phyloP scores from a whole-genome alignment of 2,888 invertebrate genomes.

The Agonopterix subpropinquella region DNA sequence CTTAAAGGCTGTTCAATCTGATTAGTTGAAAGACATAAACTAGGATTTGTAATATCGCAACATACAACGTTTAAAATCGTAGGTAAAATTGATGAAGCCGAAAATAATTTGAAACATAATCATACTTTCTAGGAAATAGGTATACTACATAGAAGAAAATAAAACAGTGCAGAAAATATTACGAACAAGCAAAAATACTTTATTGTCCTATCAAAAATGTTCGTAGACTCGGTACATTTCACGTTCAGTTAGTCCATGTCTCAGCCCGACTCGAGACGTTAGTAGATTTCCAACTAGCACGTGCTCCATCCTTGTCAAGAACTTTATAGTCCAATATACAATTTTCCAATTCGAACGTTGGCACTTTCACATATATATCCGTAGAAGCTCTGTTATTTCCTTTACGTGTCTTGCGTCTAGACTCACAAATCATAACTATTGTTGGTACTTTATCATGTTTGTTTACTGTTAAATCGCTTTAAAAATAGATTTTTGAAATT shows the following conservation, averaged over 20 bases:
- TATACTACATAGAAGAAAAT: no score
- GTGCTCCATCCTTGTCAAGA: constrained; percentile 36
- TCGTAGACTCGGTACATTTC: background rate
- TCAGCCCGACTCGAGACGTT: constrained; percentile 1
- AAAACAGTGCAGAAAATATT: no score
- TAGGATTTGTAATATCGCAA: no score
- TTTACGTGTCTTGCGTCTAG: constrained; percentile 8
- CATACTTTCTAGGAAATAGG: no score
- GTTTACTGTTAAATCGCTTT: constrained; percentile 21
- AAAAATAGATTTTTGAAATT: constrained; percentile 3
- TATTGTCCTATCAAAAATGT: background rate
- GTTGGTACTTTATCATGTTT: constrained; percentile 28
- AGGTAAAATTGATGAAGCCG: no score
- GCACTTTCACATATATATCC: constrained; percentile 31
- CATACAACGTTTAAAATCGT: no score
- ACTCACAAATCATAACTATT: constrained; percentile 37
- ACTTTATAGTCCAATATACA: constrained; percentile 42
- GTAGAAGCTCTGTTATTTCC: constrained; percentile 9
- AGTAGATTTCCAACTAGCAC: constrained; percentile 16
- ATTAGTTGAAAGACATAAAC: no score
- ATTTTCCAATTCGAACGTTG: constrained; percentile 45
- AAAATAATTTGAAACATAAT: no score
- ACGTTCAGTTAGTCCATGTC: background rate
- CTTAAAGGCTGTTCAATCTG: no score
- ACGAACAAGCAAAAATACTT: background rate